Percentiles rank a stretch among this genome's conserved stretches.
These are phyloP conservation scores for Patiria pectinifera DNA, from an alignment of 53 echinoderm and acorn worm genomes.

Conservation along the genomic window DNA sequence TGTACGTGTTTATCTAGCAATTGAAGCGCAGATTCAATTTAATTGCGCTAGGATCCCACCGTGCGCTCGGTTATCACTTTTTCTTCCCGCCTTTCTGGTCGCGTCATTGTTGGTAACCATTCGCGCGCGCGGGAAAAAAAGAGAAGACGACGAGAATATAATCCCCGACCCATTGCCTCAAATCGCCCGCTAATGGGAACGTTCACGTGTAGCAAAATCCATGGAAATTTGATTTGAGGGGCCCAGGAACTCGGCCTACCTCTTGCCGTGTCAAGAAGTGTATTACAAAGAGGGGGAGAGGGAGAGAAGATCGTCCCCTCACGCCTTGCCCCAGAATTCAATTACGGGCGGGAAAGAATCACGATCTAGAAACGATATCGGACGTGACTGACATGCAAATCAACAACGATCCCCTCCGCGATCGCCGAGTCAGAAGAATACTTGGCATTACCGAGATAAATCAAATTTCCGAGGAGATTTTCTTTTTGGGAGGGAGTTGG, in stretches of 20 bases:
- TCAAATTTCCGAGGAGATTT: neutral
- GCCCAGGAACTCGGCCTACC: constrained; percentile 7
- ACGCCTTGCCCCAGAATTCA: constrained; percentile 35
- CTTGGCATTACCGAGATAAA: neutral
- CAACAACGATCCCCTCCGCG: neutral
- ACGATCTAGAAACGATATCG: neutral
- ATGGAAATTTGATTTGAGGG: constrained; percentile 50
- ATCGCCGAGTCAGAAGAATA: neutral
- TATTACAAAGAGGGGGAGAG: neutral
- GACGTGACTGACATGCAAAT: constrained; percentile 50
- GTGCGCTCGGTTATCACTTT: neutral
- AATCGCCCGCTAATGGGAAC: constrained; percentile 45
- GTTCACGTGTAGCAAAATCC: constrained; percentile 51
- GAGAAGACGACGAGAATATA: neutral
- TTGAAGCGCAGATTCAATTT: constrained; percentile 19
- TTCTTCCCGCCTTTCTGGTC: neutral
- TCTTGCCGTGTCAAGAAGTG: constrained; percentile 27
- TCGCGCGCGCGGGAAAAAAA: neutral
- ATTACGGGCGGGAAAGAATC: constrained; percentile 24
- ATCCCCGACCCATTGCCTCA: constrained; percentile 49
- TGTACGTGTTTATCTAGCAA: neutral
- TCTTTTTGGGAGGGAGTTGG: neutral
- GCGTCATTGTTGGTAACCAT: constrained; percentile 18
- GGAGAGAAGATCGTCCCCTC: neutral
- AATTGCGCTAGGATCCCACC: neutral